Evolutionary conservation across 2,888 invertebrate species (phyloP).

Genomic region (Spodoptera littoralis): DNA sequence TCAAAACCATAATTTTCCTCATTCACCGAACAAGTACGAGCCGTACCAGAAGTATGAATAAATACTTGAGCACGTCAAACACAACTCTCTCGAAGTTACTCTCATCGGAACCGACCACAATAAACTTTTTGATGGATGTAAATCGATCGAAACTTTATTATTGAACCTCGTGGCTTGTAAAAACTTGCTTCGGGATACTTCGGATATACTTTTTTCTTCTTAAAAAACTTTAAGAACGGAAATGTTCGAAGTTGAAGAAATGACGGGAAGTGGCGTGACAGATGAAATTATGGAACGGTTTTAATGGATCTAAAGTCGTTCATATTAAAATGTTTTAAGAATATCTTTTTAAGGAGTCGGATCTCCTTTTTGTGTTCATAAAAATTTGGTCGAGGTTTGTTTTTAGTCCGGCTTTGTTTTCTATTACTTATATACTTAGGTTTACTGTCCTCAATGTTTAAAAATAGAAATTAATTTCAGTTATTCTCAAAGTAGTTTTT

Average conservation of each 20-base stretch:
- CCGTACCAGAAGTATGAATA: background rate
- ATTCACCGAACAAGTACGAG: no score
- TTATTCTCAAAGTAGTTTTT: no score
- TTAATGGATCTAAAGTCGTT: slow-evolving; percentile 49
- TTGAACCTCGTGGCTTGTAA: slow-evolving; percentile 63
- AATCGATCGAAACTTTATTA: slow-evolving; percentile 72
- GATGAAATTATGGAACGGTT: slow-evolving; percentile 49
- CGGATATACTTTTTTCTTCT: slow-evolving; percentile 54
- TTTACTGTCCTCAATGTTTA: no score
- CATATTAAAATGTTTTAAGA: slow-evolving; percentile 21
- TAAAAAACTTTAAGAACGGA: slow-evolving; percentile 52
- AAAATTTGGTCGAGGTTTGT: no score
- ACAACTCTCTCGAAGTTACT: slow-evolving; percentile 34
- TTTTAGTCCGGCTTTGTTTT: no score
- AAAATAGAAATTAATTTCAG: no score
- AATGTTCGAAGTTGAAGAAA: slow-evolving; percentile 56
- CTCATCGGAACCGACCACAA: slow-evolving; percentile 60
- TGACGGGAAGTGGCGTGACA: slow-evolving; percentile 51
- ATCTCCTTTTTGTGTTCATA: background rate
- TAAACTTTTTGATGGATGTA: slow-evolving; percentile 68
- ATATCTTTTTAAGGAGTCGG: slow-evolving; percentile 12
- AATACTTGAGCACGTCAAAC: slow-evolving; percentile 16
- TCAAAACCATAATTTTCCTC: no score
- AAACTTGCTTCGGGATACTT: slow-evolving; percentile 43
- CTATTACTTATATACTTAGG: no score